A percentile compares a stretch with the other conserved stretches of the same genome.
Evolutionary conservation across 2,113 vertebrate species (phyloP).

Genomic region (Malurus alboscapulatus): DNA sequence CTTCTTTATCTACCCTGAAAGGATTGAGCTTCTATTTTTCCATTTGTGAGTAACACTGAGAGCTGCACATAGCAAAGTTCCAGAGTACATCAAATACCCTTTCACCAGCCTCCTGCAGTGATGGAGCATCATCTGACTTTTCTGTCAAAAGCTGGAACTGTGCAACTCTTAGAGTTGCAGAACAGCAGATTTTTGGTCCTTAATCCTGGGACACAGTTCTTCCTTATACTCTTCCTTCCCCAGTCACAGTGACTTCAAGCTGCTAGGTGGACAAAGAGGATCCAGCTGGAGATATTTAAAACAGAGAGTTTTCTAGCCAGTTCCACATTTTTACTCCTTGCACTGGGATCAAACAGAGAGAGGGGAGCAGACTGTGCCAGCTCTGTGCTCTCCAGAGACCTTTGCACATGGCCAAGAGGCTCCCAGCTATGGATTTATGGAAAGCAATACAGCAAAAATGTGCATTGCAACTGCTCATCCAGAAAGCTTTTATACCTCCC

Average conservation of each 20-base stretch:
- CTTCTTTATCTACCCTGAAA: background rate
- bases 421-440: constrained; percentile 40
- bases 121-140: background rate
- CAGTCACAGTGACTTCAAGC: background rate
- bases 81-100: background rate
- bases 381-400: background rate
- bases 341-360: background rate
- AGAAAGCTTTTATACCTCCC: constrained; percentile 48
- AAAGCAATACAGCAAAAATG: constrained; percentile 42
- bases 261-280: background rate
- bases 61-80: background rate
- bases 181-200: background rate
- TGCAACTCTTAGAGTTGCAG: background rate
- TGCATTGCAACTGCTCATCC: constrained; percentile 25
- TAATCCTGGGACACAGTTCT: background rate
- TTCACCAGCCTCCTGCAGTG: background rate
- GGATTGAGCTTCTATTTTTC: background rate
- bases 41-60: background rate
- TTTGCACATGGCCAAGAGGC: background rate
- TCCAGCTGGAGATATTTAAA: background rate
- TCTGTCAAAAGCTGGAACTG: background rate
- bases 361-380: background rate
- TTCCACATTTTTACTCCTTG: background rate
- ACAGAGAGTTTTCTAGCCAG: background rate
- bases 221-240: background rate